These are phyloP conservation scores for Eulacestoma nigropectus DNA, from an alignment of 2,113 vertebrate species.

Conservation along the genomic window DNA sequence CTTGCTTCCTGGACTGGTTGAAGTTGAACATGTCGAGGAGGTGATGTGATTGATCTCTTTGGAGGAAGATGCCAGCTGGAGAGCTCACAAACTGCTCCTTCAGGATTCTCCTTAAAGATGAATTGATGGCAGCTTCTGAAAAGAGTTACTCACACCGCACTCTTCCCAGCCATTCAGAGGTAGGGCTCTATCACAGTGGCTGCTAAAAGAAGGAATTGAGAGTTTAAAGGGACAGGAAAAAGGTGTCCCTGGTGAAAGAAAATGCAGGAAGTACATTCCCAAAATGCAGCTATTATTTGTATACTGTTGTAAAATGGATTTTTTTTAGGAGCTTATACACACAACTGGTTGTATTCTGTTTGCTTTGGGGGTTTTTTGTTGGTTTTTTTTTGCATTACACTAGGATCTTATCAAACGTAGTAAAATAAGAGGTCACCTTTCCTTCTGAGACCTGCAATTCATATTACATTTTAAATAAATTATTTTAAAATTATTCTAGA, in stretches of 20 bases:
- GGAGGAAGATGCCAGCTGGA: slow-evolving; percentile 69
- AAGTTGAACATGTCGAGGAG: slow-evolving; percentile 60
- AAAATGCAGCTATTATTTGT: slow-evolving; percentile 50
- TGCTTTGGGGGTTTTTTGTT: neutral
- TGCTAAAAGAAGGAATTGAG: slow-evolving; percentile 43
- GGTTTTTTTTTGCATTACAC: neutral
- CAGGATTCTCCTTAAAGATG: slow-evolving; percentile 68
- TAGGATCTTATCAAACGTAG: neutral
- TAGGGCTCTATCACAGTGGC: slow-evolving; percentile 18
- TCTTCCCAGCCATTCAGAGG: slow-evolving; percentile 50
- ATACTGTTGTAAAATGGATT: slow-evolving; percentile 4
- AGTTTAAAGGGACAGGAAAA: slow-evolving; percentile 55
- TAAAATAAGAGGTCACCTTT: neutral
- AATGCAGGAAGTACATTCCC: slow-evolving; percentile 39
- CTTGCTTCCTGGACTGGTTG: slow-evolving; percentile 50
- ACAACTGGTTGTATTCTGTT: neutral
- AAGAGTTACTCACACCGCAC: slow-evolving; percentile 56
- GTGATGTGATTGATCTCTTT: slow-evolving; percentile 71
- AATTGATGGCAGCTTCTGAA: slow-evolving; percentile 72
- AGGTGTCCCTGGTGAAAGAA: slow-evolving; percentile 24
- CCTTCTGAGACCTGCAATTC: slow-evolving; percentile 14
- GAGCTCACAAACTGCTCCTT: slow-evolving; percentile 64
- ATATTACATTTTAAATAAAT: neutral
- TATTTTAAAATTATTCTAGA: neutral
- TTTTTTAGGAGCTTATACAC: neutral